Evolutionary conservation across 2,888 invertebrate species (phyloP).

Genomic region (Drosophila fulvimacula): DNA sequence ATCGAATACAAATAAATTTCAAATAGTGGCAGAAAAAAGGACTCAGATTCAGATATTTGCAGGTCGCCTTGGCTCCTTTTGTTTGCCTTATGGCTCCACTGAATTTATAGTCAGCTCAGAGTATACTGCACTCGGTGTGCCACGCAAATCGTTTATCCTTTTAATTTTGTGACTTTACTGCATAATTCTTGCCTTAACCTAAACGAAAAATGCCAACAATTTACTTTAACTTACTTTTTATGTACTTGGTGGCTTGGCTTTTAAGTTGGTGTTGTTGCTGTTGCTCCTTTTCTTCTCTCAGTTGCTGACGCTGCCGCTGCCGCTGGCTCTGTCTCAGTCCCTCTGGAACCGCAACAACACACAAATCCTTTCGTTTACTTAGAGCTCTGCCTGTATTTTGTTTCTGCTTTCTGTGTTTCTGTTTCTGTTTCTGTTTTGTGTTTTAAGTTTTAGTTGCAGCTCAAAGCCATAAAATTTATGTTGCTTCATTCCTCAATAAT

Average conservation of each 20-base stretch:
- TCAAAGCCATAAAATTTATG: constrained; percentile 73
- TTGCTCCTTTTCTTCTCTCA: constrained; percentile 4
- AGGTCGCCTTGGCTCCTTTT: not conserved
- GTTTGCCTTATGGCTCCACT: not conserved
- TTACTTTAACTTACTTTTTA: constrained; percentile 79
- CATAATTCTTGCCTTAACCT: constrained; percentile 69
- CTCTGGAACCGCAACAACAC: constrained; percentile 49
- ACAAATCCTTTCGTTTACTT: constrained; percentile 69
- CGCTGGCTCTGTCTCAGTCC: constrained; percentile 10
- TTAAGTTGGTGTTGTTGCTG: constrained; percentile 40
- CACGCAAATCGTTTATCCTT: constrained; percentile 16
- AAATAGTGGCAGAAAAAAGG: not conserved
- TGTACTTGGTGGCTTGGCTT: constrained; percentile 76
- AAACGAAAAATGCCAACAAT: constrained; percentile 79
- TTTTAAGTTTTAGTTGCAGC: constrained; percentile 60
- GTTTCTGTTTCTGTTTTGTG: constrained; percentile 21
- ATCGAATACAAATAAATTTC: not conserved
- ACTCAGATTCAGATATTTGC: too few species aligned
- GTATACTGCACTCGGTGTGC: constrained; percentile 34
- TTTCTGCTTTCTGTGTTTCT: constrained; percentile 18
- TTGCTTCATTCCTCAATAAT: constrained; percentile 80
- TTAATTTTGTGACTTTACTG: constrained; percentile 41
- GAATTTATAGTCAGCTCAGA: constrained; percentile 4
- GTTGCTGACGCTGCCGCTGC: not conserved
- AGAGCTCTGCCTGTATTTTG: constrained; percentile 31